Evolutionary conservation across 2,113 vertebrate species (phyloP), one percentile per base, ranked within the genome.

Genomic region (Centrocercus urophasianus): DNA sequence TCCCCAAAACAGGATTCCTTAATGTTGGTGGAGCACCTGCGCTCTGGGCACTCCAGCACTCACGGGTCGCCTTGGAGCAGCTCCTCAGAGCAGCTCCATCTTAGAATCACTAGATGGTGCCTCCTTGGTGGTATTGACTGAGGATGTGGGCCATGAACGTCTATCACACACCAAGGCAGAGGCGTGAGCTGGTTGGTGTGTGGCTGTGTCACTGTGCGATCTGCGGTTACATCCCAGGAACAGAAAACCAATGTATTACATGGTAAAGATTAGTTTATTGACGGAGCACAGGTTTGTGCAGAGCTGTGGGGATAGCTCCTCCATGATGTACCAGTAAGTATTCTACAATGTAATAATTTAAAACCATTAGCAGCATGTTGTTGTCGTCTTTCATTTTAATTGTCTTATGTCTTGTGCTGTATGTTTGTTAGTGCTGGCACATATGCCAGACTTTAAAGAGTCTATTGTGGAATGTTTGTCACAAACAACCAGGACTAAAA

Each of bases 281-380:
- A 81, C 66, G 88, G 90, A 86, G 72, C 64, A 24, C 72, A 81
- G 74, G 83, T 86, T 83, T 60, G 84, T 79, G 88, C 11, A 54
- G 93, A 94, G 94, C 94, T 94, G 82, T 92, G 77, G 75, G 81
- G 83, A 90, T 52, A 79, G 82, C 81, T 94, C 86, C 91, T 78
- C 89, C 69, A 24, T 60, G 88, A 75, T 96, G 93, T 97, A 95
- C 86, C 83, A 86, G 83, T 95, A 94, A 96, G 56, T 66, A 92
- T 83, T 94, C 85, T 96, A 93, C 96, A 94, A 95, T 95, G 95
- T 89, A 96, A 95, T 96, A 95, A 94, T 94, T 96, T 96, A 96
- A 94, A 96, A 83, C 94, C 94, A 94, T 96, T 96, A 96, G 92
- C 8, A 1, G 86, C 57, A 52, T 90, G 94, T 90, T 88, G 87